These are phyloP conservation scores for Ectropis crepuscularia DNA, from an alignment of 2,888 invertebrate genomes.

Conservation along the genomic window DNA sequence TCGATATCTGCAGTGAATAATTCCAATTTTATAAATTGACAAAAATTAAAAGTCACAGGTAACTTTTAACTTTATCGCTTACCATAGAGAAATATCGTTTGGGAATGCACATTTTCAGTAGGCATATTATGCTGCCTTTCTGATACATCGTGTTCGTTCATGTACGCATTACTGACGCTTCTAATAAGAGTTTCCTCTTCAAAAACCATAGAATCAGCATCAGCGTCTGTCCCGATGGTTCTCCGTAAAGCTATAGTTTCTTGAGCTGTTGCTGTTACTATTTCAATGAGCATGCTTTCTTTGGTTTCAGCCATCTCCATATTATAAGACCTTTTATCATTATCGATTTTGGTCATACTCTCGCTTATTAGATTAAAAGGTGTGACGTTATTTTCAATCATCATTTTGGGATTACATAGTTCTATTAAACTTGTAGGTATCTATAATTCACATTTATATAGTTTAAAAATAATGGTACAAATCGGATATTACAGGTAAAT, in stretches of 20 bases:
- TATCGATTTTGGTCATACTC: constrained; percentile 10
- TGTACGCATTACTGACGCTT: constrained; percentile 51
- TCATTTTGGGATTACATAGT: constrained; percentile 56
- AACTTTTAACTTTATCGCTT: constrained; percentile 19
- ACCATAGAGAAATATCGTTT: constrained; percentile 74
- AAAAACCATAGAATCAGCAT: constrained; percentile 40
- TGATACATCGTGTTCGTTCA: constrained; percentile 52
- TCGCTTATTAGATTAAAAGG: constrained; percentile 16
- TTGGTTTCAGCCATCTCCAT: constrained; percentile 53
- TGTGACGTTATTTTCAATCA: constrained; percentile 34
- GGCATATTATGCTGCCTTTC: constrained; percentile 48
- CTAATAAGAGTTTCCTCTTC: constrained; percentile 52
- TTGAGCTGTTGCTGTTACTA: constrained; percentile 59
- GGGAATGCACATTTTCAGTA: constrained; percentile 55
- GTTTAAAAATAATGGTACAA: not conserved
- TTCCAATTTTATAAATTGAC: too few species aligned
- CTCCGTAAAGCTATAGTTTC: constrained; percentile 64
- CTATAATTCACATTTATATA: constrained; percentile 51
- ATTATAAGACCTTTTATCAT: constrained; percentile 17
- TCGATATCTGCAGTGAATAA: constrained; percentile 65
- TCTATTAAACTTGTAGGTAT: constrained; percentile 66
- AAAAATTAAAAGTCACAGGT: too few species aligned
- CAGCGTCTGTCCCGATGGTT: constrained; percentile 62
- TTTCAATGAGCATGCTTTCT: constrained; percentile 61
- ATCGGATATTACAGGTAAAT: too few species aligned